These are phyloP conservation scores for Eudyptes chrysolophus DNA, from an alignment of 2,113 vertebrate genomes.

Conservation along the genomic window DNA sequence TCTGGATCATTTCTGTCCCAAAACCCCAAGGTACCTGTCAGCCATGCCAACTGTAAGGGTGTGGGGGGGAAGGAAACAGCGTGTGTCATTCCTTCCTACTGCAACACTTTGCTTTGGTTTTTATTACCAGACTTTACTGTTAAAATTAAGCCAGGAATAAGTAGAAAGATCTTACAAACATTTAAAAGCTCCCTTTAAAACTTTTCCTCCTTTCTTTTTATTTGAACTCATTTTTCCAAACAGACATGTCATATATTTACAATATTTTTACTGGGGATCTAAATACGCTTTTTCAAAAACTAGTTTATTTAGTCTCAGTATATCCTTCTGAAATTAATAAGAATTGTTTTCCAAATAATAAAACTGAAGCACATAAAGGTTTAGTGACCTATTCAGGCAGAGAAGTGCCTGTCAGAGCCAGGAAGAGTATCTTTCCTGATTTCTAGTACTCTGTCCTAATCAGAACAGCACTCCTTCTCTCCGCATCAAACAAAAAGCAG, in stretches of 20 bases:
- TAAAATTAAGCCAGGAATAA: background rate
- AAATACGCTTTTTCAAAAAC: background rate
- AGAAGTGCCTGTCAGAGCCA: background rate
- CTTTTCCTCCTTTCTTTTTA: background rate
- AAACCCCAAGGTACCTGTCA: background rate
- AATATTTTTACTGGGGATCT: background rate
- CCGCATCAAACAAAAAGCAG: background rate
- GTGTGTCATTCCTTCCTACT: background rate
- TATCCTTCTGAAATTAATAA: background rate
- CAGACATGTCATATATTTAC: background rate
- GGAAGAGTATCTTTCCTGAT: background rate
- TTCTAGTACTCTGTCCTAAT: background rate
- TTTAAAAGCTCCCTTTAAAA: background rate
- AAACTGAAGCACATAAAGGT: background rate
- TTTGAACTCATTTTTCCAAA: background rate
- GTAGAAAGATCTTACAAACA: background rate
- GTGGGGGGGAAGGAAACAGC: background rate
- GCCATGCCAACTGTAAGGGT: background rate
- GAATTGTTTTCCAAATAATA: background rate
- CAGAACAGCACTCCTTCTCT: background rate
- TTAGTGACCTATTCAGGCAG: background rate
- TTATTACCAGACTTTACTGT: background rate
- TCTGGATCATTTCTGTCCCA: background rate
- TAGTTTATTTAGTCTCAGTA: background rate
- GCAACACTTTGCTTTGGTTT: background rate